Conservation (phyloP, 1,140 invertebrate species). For the Adoxophyes honmai region DNA sequence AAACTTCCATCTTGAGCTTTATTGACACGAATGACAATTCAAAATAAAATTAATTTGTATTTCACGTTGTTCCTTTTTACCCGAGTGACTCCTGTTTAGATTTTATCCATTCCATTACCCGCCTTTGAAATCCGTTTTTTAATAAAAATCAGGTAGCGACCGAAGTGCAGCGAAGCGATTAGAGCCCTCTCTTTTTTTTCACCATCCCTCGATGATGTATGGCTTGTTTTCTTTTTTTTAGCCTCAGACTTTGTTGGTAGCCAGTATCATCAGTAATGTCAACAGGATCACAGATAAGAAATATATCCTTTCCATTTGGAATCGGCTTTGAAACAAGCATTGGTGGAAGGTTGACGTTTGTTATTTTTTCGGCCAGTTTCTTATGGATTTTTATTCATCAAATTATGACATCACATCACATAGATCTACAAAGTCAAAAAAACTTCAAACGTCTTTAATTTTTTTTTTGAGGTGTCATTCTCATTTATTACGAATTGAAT, state of each 20-base stretch:
- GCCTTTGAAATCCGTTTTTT: constrained; percentile 17
- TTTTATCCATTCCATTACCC: constrained; percentile 11
- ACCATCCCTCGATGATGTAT: constrained; percentile 47
- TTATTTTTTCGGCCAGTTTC: not conserved
- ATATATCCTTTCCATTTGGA: constrained; percentile 8
- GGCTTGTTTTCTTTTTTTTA: constrained; percentile 37
- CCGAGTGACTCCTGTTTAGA: not conserved
- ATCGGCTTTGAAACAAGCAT: constrained; percentile 5
- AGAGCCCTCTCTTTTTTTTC: constrained; percentile 40
- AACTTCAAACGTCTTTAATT: no score
- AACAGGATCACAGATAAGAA: constrained; percentile 20
- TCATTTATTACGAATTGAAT: no score
- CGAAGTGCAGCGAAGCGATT: constrained; percentile 49
- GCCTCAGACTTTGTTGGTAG: constrained; percentile 28
- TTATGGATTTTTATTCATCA: no score
- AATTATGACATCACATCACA: no score
- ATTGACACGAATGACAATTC: no score
- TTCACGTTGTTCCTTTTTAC: no score
- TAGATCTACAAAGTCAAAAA: no score
- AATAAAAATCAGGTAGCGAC: constrained; percentile 42
- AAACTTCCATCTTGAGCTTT: no score
- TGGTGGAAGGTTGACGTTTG: not conserved
- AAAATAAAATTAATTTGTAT: no score
- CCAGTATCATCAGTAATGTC: constrained; percentile 29
- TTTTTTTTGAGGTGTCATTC: no score